Conservation (phyloP, 2,113 vertebrate genomes). For the Camelus dromedarius region DNA sequence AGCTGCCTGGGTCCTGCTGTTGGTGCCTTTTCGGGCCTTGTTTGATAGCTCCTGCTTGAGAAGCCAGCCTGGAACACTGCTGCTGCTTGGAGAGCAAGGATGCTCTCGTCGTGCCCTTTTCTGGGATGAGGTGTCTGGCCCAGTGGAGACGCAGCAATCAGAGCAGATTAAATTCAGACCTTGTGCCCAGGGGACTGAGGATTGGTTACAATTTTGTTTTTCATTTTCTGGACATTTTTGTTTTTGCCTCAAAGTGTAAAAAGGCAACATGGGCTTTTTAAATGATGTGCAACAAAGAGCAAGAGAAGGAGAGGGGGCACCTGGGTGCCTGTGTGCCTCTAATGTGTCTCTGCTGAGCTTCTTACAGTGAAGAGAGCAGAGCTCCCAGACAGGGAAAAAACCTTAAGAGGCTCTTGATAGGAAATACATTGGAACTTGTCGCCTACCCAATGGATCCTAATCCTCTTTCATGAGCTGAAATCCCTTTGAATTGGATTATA, state of each 20-base stretch:
- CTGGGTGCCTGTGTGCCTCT: not conserved
- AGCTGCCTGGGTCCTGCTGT: not conserved
- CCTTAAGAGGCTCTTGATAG: conserved; percentile 66
- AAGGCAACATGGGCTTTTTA: not conserved
- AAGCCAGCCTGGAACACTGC: not conserved
- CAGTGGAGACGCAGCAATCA: not conserved
- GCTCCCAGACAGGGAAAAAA: not conserved
- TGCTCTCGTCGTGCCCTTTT: not conserved
- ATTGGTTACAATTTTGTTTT: conserved; percentile 10
- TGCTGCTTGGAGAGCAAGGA: not conserved
- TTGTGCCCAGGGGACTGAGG: not conserved
- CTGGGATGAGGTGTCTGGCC: not conserved
- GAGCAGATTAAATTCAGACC: not conserved
- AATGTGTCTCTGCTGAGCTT: conserved; percentile 41
- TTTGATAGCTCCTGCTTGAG: not conserved
- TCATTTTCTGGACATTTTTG: conserved; percentile 46
- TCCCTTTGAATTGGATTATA: conserved; percentile 77
- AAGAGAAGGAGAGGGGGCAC: not conserved
- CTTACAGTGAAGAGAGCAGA: conserved; percentile 47
- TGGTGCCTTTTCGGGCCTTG: not conserved
- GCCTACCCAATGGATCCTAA: conserved; percentile 70
- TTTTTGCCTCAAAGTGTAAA: conserved; percentile 59
- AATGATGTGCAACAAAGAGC: not conserved
- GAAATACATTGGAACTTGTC: conserved; percentile 68
- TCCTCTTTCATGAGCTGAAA: conserved; percentile 70